phyloP scores from a whole-genome alignment of 2,797 vertebrate genomes.

The Forpus xanthops region DNA sequence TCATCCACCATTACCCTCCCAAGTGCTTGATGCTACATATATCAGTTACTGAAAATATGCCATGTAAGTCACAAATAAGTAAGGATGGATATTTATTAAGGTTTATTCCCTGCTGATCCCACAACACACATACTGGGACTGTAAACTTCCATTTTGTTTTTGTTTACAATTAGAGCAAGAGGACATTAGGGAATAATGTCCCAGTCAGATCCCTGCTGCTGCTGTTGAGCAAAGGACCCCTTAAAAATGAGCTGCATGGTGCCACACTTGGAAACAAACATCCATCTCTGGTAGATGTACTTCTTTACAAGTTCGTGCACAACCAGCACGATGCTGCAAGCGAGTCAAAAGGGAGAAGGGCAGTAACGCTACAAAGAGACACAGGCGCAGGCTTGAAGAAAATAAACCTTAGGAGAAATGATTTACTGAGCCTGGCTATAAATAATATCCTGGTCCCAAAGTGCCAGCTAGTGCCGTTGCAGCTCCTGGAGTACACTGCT shows the following conservation, averaged over 20 bases:
- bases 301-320: not conserved
- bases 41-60: not conserved
- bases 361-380: not conserved
- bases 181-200: not conserved
- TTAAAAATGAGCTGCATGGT: not conserved
- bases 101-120: not conserved
- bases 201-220: not conserved
- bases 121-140: not conserved
- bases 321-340: no score
- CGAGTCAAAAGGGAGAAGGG: not conserved
- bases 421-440: constrained; percentile 23
- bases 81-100: not conserved
- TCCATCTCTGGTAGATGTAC: rapidly evolving
- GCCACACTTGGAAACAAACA: not conserved
- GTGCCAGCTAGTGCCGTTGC: not conserved
- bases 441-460: not conserved
- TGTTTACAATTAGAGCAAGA: not conserved
- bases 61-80: not conserved
- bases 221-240: not conserved
- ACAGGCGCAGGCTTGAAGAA: not conserved
- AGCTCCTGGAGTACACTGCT: constrained; percentile 1
- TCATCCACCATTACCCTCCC: not conserved
- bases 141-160: not conserved
- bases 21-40: rapidly evolving
- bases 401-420: not conserved